These are phyloP conservation scores for Echiichthys vipera DNA, from an alignment of 2,797 vertebrate species.

Conservation along the genomic window DNA sequence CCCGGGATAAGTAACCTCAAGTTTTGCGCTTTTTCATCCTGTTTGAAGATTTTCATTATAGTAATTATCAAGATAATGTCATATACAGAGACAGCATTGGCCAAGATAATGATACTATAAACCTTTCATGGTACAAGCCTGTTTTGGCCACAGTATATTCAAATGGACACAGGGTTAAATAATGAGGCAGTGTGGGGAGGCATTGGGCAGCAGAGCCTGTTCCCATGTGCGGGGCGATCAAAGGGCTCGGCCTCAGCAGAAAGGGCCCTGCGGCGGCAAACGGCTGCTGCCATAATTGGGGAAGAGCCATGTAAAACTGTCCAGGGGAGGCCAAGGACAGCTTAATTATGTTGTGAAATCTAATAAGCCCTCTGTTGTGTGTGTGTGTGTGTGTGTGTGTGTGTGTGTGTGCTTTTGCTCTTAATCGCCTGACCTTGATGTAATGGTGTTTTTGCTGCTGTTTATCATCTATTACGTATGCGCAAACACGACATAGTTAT, in stretches of 20 bases:
- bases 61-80: slow-evolving; percentile 32
- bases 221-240: slow-evolving; percentile 68
- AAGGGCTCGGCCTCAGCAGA: slow-evolving; percentile 60
- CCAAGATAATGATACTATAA: slow-evolving; percentile 5
- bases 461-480: slow-evolving; percentile 55
- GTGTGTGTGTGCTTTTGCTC: slow-evolving; percentile 40
- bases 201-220: slow-evolving; percentile 33
- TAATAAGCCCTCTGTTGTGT: slow-evolving; percentile 69
- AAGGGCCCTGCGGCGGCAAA: slow-evolving; percentile 49
- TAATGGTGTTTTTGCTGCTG: slow-evolving; percentile 38
- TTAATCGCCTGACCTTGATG: slow-evolving; percentile 58
- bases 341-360: slow-evolving; percentile 76
- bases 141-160: slow-evolving; percentile 6
- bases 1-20: neutral
- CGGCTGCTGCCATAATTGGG: slow-evolving; percentile 66
- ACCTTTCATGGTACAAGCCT: slow-evolving; percentile 3
- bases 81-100: slow-evolving; percentile 14
- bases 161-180: slow-evolving; percentile 27
- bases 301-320: slow-evolving; percentile 69
- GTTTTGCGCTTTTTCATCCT: neutral
- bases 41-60: slow-evolving; percentile 18
- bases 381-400: slow-evolving; percentile 46
- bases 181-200: slow-evolving; percentile 42
- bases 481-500: slow-evolving; percentile 38
- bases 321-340: slow-evolving; percentile 59